Base-by-base conservation (phyloP, 2,797 vertebrate species). In the Microctenopoma stevenorrisi region DNA sequence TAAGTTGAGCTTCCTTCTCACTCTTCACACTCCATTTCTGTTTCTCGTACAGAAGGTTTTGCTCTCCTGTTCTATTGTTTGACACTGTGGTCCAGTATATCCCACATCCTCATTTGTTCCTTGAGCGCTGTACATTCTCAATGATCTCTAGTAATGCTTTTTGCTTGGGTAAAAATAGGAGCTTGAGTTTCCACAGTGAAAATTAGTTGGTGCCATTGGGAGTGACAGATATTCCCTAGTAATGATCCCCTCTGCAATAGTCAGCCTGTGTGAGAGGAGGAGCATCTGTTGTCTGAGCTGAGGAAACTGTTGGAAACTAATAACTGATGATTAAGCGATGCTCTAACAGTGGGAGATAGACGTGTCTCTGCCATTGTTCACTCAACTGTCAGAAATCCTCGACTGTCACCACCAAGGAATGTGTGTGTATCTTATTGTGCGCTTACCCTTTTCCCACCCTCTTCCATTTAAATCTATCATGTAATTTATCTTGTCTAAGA, bases 1-100 rank as follows among this genome's bases (percentile, higher is more conserved):
- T 98, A 95, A 88, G 96, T 93, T 66, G 48, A 68, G 53, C 44
- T 55, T 62, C 46, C 14, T 0, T 53, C 2, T 51, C 18, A 0
- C 51, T 46, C 57, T 33, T 43, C 61, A 3, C 64, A 49, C 52
- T 43, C 11, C 56, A 18, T 28, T 48, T 49, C 56, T 4, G 8
- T 58, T 10, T 52, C 35, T 38, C 37, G 4, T 6, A 47, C 43
- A 25, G 1, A 16, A 44, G 25, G 14, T 48, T 14, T 13, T 0
- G 0, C n/a, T 9, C 15, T 50, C 7, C 5, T n/a, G 15, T 33
- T 11, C 5, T 18, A 1, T 40, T 25, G 7, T 48, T 54, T 16
- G n/a, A 6, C 2, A 7, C 11, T 64, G 0, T 1, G 1, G 8
- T 7, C 0, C 4, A 8, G 0, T 12, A 4, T 0, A 10, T 42